phyloP scores from a whole-genome alignment of 2,888 invertebrate species.

The Cephus spinipes region DNA sequence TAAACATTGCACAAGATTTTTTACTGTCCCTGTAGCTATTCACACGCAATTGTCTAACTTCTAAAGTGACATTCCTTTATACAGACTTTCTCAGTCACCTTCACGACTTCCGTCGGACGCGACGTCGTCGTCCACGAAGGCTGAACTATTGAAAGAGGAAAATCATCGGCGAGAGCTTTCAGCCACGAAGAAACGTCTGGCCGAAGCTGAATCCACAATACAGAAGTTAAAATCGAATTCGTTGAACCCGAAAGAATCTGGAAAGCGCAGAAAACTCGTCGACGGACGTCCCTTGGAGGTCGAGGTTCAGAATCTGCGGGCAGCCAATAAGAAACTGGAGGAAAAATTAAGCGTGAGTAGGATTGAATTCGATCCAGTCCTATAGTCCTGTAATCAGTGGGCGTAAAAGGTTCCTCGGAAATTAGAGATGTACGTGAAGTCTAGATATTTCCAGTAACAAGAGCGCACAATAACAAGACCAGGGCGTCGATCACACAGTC shows the following conservation, averaged over 20 bases:
- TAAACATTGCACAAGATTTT: neutral
- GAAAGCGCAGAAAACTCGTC: conserved; percentile 43
- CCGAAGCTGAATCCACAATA: conserved; percentile 51
- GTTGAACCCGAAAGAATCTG: conserved; percentile 24
- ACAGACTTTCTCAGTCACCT: conserved; percentile 34
- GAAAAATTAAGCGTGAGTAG: conserved; percentile 74
- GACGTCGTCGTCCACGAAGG: conserved; percentile 30
- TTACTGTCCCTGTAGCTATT: neutral
- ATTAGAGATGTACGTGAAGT: neutral
- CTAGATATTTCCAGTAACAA: neutral
- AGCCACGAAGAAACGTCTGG: conserved; percentile 46
- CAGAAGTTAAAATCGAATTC: conserved; percentile 39
- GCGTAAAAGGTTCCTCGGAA: neutral
- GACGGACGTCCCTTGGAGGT: conserved; percentile 68
- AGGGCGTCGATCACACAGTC: neutral
- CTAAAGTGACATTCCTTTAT: neutral
- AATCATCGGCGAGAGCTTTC: conserved; percentile 49
- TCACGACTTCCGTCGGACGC: conserved; percentile 28
- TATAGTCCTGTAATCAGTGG: neutral
- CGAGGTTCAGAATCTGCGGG: conserved; percentile 74
- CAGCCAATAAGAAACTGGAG: conserved; percentile 75
- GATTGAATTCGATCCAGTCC: neutral
- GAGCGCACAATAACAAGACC: neutral
- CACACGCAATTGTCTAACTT: neutral
- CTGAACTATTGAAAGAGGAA: conserved; percentile 46